These are phyloP conservation scores for Aphelocoma californica DNA, from an alignment of 2,797 vertebrate genomes.

Conservation along the genomic window DNA sequence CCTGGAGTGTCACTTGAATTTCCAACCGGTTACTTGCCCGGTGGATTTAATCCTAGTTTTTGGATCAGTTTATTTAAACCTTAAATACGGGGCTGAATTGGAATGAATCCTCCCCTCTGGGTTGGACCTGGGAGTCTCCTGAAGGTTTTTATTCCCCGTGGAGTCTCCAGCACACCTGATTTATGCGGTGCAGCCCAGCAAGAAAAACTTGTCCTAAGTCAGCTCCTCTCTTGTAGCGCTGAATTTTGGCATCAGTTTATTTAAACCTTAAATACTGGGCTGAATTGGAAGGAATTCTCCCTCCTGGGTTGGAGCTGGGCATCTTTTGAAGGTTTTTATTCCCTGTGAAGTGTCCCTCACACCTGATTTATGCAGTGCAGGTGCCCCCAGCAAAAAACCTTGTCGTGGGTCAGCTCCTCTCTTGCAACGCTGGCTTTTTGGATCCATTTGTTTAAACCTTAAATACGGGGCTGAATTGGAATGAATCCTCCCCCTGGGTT, in stretches of 20 bases:
- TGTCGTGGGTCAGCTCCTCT: not conserved
- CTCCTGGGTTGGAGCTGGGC: not conserved
- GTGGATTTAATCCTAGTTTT: not conserved
- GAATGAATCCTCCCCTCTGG: not conserved
- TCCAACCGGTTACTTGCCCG: not conserved
- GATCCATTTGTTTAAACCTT: no score
- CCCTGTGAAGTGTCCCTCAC: no score
- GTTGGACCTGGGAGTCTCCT: not conserved
- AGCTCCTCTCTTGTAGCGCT: not conserved
- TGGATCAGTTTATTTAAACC: not conserved
- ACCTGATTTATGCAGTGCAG: not conserved
- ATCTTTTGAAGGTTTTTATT: no score
- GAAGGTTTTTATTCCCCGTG: fast-evolving
- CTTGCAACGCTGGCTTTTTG: no score
- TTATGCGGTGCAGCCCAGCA: not conserved
- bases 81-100: not conserved
- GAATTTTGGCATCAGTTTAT: not conserved
- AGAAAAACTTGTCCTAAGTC: not conserved
- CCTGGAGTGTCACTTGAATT: not conserved
- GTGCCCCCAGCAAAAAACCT: not conserved
- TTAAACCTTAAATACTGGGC: not conserved
- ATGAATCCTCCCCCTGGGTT: no score
- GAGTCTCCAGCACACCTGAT: no score
- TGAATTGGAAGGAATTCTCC: not conserved
- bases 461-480: no score